Conservation (phyloP, 2,797 vertebrate genomes). For the Heterohyrax brucei region DNA sequence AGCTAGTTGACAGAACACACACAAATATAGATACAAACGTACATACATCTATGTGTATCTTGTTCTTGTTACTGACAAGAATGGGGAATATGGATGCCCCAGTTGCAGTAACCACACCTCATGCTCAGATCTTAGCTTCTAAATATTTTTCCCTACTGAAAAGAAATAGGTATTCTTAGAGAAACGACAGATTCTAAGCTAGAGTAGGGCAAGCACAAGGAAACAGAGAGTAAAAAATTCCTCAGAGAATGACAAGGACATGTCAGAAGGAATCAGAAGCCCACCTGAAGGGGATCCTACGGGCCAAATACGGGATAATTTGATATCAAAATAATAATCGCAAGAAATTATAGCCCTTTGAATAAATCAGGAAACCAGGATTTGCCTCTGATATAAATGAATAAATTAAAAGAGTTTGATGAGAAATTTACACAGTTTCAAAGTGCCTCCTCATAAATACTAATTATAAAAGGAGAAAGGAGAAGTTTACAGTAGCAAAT, state of each 20-base stretch:
- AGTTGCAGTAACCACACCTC: not conserved
- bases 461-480: constrained; percentile 3
- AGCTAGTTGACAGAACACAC: not conserved
- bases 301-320: not conserved
- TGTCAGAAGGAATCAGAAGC: not conserved
- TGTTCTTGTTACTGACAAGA: not conserved
- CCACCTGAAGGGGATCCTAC: not conserved
- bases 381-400: constrained; percentile 17
- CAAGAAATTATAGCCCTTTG: constrained; percentile 16
- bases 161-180: not conserved
- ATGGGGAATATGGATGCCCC: not conserved
- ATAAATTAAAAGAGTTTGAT: constrained; percentile 24
- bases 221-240: no score
- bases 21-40: not conserved
- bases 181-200: not conserved
- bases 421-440: constrained; percentile 39
- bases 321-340: constrained; percentile 15
- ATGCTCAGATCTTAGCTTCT: not conserved
- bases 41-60: not conserved
- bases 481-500: not conserved
- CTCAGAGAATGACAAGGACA: constrained; percentile 14
- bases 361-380: constrained; percentile 27
- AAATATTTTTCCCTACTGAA: constrained; percentile 47
- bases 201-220: not conserved
- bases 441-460: not conserved